Percentiles rank a stretch among this genome's conserved stretches.
These are phyloP conservation scores for Gila orcuttii DNA, from an alignment of 2,113 vertebrate species.

Conservation along the genomic window DNA sequence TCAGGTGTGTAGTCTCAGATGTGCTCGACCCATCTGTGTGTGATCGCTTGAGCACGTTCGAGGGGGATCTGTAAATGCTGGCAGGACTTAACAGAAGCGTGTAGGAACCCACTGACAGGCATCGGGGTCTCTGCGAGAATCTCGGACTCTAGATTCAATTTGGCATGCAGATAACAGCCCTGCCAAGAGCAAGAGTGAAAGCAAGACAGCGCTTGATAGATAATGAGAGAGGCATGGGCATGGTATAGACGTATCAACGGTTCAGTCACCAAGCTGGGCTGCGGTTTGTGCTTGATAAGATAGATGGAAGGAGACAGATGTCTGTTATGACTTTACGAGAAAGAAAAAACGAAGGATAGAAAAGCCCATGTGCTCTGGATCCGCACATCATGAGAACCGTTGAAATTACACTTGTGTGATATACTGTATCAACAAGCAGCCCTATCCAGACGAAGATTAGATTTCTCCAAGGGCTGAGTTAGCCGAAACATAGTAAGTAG, in stretches of 20 bases:
- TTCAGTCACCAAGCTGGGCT: constrained; percentile 27
- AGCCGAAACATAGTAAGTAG: constrained; percentile 16
- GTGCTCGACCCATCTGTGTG: background rate
- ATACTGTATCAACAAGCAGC: constrained; percentile 9
- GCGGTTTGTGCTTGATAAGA: constrained; percentile 34
- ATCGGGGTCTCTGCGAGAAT: constrained; percentile 32
- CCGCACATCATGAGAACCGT: background rate
- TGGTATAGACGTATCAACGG: constrained; percentile 24
- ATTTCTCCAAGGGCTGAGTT: constrained; percentile 6
- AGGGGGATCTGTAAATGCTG: background rate
- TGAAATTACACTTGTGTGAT: background rate
- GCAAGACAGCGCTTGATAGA: constrained; percentile 18
- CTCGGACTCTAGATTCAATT: constrained; percentile 47
- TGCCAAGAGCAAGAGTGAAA: constrained; percentile 31
- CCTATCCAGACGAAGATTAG: background rate
- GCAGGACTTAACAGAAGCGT: background rate
- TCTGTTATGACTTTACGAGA: constrained; percentile 45
- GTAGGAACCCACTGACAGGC: constrained; percentile 26
- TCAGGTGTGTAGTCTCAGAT: background rate
- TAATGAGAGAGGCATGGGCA: constrained; percentile 32
- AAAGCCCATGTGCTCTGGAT: background rate
- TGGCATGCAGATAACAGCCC: constrained; percentile 47
- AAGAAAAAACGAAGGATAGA: constrained; percentile 1
- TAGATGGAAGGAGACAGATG: constrained; percentile 44
- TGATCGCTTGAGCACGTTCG: background rate